phyloP scores from a whole-genome alignment of 2,797 vertebrate genomes.

The Mastacembelus armatus region DNA sequence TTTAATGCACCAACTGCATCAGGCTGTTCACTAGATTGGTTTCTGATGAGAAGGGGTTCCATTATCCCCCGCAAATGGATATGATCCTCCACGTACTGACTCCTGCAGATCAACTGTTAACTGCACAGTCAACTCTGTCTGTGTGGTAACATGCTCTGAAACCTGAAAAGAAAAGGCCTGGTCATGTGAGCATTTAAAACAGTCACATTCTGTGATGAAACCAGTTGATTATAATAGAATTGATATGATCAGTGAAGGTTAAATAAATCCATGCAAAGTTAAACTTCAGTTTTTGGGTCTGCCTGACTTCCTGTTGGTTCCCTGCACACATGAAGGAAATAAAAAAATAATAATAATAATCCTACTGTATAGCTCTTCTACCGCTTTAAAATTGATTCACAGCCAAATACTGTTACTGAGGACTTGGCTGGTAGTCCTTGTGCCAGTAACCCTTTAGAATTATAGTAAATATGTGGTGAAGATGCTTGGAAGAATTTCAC shows the following conservation, averaged over 20 bases:
- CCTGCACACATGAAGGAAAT: too few relatives aligned
- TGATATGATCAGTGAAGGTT: too few relatives aligned
- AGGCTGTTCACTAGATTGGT: slow-evolving; percentile 11
- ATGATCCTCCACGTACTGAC: slow-evolving; percentile 7
- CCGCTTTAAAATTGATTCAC: too few relatives aligned
- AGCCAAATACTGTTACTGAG: too few relatives aligned
- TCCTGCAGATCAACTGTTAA: slow-evolving; percentile 9
- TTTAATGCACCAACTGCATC: background rate
- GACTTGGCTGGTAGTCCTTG: too few relatives aligned
- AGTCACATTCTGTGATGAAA: background rate
- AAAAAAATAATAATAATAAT: too few relatives aligned
- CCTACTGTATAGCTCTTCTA: too few relatives aligned
- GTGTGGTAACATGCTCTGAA: slow-evolving; percentile 1
- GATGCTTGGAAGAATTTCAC: too few relatives aligned
- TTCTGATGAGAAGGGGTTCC: slow-evolving; percentile 17
- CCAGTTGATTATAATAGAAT: background rate
- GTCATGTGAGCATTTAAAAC: background rate
- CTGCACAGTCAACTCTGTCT: slow-evolving; percentile 1
- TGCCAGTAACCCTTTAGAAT: background rate
- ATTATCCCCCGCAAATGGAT: background rate
- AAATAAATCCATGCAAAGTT: too few relatives aligned
- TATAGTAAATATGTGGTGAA: background rate
- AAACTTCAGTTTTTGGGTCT: too few relatives aligned
- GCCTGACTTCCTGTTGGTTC: too few relatives aligned
- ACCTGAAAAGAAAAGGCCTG: background rate